Base-by-base conservation (phyloP, 1,140 invertebrate species). In the Octopus bimaculoides region DNA sequence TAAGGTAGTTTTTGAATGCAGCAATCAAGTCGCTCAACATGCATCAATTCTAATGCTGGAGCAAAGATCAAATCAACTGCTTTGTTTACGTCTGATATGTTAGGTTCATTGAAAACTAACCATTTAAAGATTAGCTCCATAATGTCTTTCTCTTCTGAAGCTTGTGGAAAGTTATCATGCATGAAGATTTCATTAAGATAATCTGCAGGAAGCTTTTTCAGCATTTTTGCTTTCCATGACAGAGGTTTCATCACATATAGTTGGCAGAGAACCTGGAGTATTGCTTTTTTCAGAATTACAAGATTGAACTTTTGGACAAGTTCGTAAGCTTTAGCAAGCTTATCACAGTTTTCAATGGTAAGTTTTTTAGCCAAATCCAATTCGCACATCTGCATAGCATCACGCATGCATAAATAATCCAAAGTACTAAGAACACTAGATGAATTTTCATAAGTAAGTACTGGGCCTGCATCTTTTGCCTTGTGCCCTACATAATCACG, bases 171-270 rank as follows among this genome's bases (percentile, higher is more conserved):
- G 14, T 20, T 71, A 0, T 71, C 66, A 14, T 71, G 66, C 66
- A 71, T 9, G 14, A 71, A 71, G 66, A 71, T 71, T 20, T 71
- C 66, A 71, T 71, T 71, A 6, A 71, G 66, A 14, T 71, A 71
- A 14, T 71, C 66, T 71, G 66, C 66, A 20, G 66, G 66, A 6
- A 71, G 26, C 66, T 17, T 71, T 5, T 71, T 71, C 66, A 71
- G 14, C 66, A 71, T 71, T 71, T 71, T 71, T 71, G 66, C 66
- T 71, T 71, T 71, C 66, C 66, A 71, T 20, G 66, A 71, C 17
- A 71, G 66, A 6, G 66, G 66, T 71, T 71, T 71, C 14, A 71
- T 20, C 5, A 71, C 26, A 20, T 71, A 71, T 4, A 71, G 66
- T 71, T 71, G 66, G 66, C 66, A 71, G 5, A 71, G 26, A 20